phyloP scores from a whole-genome alignment of 2,113 vertebrate genomes.

The Aythya baeri region DNA sequence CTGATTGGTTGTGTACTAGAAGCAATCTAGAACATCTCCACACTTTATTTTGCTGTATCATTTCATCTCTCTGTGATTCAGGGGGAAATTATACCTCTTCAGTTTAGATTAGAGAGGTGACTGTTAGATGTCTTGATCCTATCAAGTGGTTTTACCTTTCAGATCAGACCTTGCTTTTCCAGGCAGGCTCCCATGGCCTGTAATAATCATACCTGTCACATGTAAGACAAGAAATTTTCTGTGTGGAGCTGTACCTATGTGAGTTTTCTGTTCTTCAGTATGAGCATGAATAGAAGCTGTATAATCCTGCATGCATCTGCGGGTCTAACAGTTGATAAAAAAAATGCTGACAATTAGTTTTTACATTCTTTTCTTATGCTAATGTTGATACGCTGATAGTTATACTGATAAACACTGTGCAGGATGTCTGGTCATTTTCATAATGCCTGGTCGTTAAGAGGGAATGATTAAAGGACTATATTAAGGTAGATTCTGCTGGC shows the following conservation, averaged over 20 bases:
- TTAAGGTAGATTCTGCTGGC: background rate
- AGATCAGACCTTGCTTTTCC: background rate
- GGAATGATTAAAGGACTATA: background rate
- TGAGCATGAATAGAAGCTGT: background rate
- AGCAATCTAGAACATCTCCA: background rate
- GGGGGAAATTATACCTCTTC: background rate
- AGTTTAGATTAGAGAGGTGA: background rate
- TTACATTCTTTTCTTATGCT: background rate
- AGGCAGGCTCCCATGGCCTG: background rate
- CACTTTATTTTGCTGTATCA: background rate
- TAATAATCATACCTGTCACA: background rate
- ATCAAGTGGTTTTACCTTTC: background rate
- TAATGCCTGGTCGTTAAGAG: background rate
- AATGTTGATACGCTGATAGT: background rate
- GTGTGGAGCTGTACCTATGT: background rate
- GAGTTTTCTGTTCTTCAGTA: background rate
- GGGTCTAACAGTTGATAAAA: background rate
- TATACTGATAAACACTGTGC: background rate
- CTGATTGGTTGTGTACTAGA: background rate
- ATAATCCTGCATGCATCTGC: background rate
- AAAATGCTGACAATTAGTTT: background rate
- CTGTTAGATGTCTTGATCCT: background rate
- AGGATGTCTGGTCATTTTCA: background rate
- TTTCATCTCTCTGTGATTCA: background rate
- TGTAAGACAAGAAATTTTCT: background rate